A percentile compares a stretch with the other conserved stretches of the same genome.
phyloP scores from a whole-genome alignment of 2,888 invertebrate species.

The Meiosimyza decipiens region DNA sequence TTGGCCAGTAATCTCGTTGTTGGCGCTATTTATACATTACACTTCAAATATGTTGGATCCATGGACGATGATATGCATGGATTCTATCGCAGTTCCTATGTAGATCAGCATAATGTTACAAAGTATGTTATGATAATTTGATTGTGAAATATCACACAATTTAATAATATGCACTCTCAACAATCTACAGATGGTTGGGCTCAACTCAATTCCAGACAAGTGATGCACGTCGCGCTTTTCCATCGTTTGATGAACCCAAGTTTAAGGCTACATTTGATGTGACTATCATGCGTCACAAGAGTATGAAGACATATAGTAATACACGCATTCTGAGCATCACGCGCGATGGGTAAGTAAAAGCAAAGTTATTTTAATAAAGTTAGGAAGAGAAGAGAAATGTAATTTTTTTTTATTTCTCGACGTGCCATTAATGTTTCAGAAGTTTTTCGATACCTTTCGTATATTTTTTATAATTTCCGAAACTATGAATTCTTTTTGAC shows the following conservation, averaged over 20 bases:
- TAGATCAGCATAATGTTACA: slow-evolving; percentile 59
- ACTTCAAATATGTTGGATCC: slow-evolving; percentile 67
- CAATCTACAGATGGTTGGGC: slow-evolving; percentile 69
- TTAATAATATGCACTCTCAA: slow-evolving; percentile 19
- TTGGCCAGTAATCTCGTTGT: slow-evolving; percentile 50
- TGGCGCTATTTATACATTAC: slow-evolving; percentile 65
- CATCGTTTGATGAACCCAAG: slow-evolving; percentile 82
- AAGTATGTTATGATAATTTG: slow-evolving; percentile 48
- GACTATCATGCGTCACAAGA: slow-evolving; percentile 60
- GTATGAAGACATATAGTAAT: slow-evolving; percentile 56
- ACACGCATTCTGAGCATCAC: slow-evolving; percentile 45
- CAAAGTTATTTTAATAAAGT: too few species aligned
- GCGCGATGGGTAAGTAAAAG: slow-evolving; percentile 49
- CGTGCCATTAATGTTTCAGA: too few species aligned
- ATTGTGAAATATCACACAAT: background rate
- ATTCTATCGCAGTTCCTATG: slow-evolving; percentile 68
- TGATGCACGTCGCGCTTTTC: slow-evolving; percentile 78
- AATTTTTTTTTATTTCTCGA: too few species aligned
- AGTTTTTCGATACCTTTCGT: too few species aligned
- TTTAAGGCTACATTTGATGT: slow-evolving; percentile 76
- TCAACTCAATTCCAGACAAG: slow-evolving; percentile 79
- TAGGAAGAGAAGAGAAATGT: too few species aligned
- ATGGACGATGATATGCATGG: slow-evolving; percentile 70
- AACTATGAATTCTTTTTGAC: too few species aligned
- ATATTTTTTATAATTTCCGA: too few species aligned